Conservation (phyloP, 2,797 vertebrate genomes). For the Eulemur mongoz region DNA sequence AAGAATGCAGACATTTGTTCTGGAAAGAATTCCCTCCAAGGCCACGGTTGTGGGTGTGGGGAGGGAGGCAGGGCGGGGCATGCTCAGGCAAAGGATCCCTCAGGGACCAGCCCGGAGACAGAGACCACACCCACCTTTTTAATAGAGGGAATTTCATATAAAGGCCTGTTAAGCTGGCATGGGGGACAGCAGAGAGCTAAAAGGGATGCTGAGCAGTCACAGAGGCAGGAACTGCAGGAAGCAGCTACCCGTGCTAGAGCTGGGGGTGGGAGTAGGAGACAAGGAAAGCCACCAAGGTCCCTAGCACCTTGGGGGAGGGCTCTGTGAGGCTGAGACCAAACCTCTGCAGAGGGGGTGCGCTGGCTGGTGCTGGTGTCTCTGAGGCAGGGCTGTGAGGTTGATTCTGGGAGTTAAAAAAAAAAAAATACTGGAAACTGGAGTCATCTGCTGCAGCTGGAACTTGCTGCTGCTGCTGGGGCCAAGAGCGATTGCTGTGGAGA, state of each 20-base stretch:
- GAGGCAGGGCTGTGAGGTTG: background rate
- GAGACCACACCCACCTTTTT: accelerated
- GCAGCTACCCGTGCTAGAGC: background rate
- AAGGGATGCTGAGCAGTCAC: background rate
- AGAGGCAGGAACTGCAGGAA: background rate
- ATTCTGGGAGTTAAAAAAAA: background rate
- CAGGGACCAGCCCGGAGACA: background rate
- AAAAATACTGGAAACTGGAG: background rate
- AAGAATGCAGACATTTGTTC: background rate
- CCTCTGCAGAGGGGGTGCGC: background rate
- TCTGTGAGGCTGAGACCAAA: background rate
- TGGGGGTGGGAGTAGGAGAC: background rate
- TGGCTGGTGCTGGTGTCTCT: background rate
- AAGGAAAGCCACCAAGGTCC: background rate
- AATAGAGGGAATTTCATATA: background rate
- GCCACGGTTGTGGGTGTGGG: background rate
- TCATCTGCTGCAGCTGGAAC: background rate
- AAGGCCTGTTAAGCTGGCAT: background rate
- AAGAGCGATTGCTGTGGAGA: background rate
- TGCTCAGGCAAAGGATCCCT: background rate
- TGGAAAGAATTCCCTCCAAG: background rate
- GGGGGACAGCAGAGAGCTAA: background rate
- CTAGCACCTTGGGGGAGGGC: background rate
- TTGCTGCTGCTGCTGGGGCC: accelerated
- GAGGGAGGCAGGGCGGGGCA: no score